A percentile compares a stretch with the other conserved stretches of the same genome.
Evolutionary conservation across 2,888 invertebrate genomes (phyloP).

Genomic region (Julus scanicus): DNA sequence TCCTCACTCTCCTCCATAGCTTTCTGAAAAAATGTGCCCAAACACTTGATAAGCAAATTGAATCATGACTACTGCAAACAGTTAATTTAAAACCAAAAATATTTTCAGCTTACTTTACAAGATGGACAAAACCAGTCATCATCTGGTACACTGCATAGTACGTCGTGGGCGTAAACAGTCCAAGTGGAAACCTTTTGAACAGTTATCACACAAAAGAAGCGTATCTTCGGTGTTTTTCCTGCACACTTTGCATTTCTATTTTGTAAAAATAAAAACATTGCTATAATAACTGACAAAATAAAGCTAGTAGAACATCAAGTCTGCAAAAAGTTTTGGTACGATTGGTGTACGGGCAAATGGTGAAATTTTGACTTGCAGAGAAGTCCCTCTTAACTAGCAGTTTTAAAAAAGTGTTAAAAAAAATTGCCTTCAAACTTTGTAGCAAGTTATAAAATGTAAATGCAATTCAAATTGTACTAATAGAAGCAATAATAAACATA

Average conservation of each 20-base stretch:
- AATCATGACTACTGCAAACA: neutral
- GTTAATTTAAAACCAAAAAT: neutral
- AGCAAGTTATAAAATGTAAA: too few species aligned
- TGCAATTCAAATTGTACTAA: too few species aligned
- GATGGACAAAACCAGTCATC: constrained; percentile 47
- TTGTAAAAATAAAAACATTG: neutral
- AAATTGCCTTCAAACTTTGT: too few species aligned
- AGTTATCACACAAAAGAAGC: constrained; percentile 38
- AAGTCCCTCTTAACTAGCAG: too few species aligned
- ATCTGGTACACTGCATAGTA: neutral
- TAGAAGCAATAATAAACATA: neutral
- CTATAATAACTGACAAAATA: neutral
- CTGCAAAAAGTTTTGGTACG: neutral
- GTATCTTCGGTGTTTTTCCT: neutral
- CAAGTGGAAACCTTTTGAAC: constrained; percentile 41
- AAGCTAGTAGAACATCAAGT: neutral
- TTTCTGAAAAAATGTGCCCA: neutral
- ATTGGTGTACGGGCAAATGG: too few species aligned
- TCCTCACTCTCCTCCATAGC: neutral
- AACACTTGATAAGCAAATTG: neutral
- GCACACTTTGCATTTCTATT: constrained; percentile 45
- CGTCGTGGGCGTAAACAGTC: neutral
- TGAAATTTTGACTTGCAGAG: too few species aligned
- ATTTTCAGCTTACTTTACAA: neutral
- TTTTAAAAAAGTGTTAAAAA: too few species aligned